Evolutionary conservation across 1,140 invertebrate genomes (phyloP).

Genomic region (Brachionus angularis): DNA sequence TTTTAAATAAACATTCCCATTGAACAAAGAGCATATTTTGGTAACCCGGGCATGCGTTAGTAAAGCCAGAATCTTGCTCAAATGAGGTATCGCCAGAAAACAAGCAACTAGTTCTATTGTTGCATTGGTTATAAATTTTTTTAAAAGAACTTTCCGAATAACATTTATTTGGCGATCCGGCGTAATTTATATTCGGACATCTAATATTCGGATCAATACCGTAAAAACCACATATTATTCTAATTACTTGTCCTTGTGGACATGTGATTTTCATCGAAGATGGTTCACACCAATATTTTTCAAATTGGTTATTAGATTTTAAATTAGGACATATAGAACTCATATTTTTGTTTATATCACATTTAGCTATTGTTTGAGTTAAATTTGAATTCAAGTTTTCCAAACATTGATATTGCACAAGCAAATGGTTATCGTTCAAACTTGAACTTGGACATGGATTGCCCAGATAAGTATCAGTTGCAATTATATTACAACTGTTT

Average conservation of each 20-base stretch:
- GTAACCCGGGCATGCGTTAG: slow-evolving; percentile 7
- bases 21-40: slow-evolving; percentile 33
- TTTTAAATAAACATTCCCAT: slow-evolving; percentile 1
- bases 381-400: slow-evolving; percentile 1
- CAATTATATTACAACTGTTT: slow-evolving; percentile 2
- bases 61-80: not conserved
- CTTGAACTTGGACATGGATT: slow-evolving; percentile 22
- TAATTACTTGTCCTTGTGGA: not conserved
- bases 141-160: not conserved
- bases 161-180: slow-evolving; percentile 9
- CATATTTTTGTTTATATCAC: not conserved
- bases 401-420: slow-evolving; percentile 36
- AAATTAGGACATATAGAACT: not conserved
- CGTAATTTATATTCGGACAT: slow-evolving; percentile 3
- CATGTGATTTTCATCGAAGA: not conserved
- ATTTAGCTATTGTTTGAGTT: not conserved
- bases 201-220: not conserved
- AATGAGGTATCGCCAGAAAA: not conserved
- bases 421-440: slow-evolving; percentile 31
- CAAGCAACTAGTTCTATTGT: slow-evolving; percentile 21
- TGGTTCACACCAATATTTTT: slow-evolving; percentile 33
- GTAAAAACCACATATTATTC: slow-evolving; percentile 24
- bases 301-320: not conserved
- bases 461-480: slow-evolving; percentile 14
- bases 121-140: not conserved